Evolutionary conservation across 2,113 vertebrate species (phyloP), one percentile per base, ranked within the genome.

Genomic region (Xiphophorus hellerii): DNA sequence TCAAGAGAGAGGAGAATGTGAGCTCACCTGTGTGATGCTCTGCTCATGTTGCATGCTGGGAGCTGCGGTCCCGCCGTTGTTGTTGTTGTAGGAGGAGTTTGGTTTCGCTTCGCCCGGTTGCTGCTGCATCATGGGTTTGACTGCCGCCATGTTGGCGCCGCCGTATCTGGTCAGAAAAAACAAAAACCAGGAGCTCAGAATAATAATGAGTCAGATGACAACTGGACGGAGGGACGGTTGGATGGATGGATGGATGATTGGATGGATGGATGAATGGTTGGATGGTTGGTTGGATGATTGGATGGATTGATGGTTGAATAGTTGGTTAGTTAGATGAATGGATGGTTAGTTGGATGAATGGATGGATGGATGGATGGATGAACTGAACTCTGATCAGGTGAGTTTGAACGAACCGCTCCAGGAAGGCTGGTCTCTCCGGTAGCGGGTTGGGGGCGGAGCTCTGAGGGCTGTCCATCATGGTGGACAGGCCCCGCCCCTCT

Each of bases 51-150:
- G 90, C 83, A 83, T 84, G 85, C 73, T 86, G 82, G 91, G 85
- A 84, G 87, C 92, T 83, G 91, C 84, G 30, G 82, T 74, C n/a
- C 88, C 65, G 48, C 95, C 95, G 2, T 89, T 92, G 90, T 96
- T 98, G 90, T 48, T 97, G 92, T 96, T 96, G 90, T 94, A 94
- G 69, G 96, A 97, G 78, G 96, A 94, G 90, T 96, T 98, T 30
- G 95, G 94, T 85, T 96, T 97, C 88, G 92, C 92, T 78, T 95
- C 95, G 0, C 82, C 72, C 0, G 88, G 92, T 3, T 58, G 51
- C 66, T 76, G 71, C 78, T 76, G 70, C 67, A 98, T 92, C 95
- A 99, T 99, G 8, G 98, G 98, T 77, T 96, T 95, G 30, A 99
- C 97, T 0, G 98, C 97, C 0, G 96, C 98, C 28, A 96, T 98